Evolutionary conservation across 2,888 invertebrate genomes (phyloP).

Genomic region (Ophion costatus): DNA sequence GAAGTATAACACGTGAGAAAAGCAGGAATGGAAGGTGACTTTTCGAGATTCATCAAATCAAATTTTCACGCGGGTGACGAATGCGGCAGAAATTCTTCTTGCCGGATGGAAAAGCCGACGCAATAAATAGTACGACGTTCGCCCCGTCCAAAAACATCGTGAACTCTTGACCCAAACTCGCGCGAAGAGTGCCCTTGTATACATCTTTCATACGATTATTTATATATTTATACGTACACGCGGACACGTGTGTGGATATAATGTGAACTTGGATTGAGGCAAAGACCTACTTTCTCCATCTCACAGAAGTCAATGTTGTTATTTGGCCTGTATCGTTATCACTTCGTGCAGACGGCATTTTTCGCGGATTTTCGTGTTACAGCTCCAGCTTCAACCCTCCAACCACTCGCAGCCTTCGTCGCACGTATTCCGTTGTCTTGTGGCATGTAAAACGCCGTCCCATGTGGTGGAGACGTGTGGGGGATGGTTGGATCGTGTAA

Average conservation of each 20-base stretch:
- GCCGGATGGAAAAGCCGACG: neutral
- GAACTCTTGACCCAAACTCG: constrained; percentile 62
- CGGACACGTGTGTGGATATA: neutral
- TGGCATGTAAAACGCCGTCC: constrained; percentile 19
- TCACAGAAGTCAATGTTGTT: constrained; percentile 3
- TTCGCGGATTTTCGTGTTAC: constrained; percentile 4
- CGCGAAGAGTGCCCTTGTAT: neutral
- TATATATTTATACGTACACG: neutral
- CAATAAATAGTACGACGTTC: constrained; percentile 39
- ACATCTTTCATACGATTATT: neutral
- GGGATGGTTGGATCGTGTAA: constrained; percentile 35
- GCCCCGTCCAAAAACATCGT: constrained; percentile 33
- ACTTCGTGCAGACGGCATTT: neutral
- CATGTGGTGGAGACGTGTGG: neutral
- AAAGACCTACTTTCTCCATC: neutral
- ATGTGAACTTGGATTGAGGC: neutral
- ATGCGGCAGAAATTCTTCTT: constrained; percentile 3
- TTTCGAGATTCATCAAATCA: constrained; percentile 11
- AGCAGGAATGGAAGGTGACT: neutral
- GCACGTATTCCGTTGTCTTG: constrained; percentile 19
- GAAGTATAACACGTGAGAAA: neutral
- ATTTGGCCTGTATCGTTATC: neutral
- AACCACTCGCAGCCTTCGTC: neutral
- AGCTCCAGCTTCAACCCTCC: neutral
- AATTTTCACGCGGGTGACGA: constrained; percentile 20